Evolutionary conservation across 1,140 invertebrate species (phyloP).

Genomic region (Pristionchus pacificus): DNA sequence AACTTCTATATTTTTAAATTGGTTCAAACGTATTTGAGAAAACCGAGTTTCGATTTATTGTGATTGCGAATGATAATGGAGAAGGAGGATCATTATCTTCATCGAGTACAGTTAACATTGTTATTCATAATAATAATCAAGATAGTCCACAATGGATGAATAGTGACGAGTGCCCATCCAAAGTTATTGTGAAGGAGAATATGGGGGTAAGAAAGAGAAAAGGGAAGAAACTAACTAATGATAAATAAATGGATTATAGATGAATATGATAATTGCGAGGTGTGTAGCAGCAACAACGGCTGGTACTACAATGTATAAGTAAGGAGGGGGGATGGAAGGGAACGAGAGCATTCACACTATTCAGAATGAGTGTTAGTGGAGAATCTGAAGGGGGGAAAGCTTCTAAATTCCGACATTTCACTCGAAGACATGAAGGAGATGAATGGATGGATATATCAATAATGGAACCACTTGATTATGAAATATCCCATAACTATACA

Average conservation of each 20-base stretch:
- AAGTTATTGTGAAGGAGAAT: constrained; percentile 41
- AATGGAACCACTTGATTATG: constrained; percentile 52
- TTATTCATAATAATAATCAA: constrained; percentile 47
- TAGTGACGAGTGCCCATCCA: constrained; percentile 28
- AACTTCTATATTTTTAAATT: neutral
- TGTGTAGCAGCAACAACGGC: too few species aligned
- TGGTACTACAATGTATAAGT: too few species aligned
- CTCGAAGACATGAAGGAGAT: constrained; percentile 41
- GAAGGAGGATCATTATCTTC: constrained; percentile 36
- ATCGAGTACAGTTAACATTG: constrained; percentile 41
- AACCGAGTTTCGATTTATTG: constrained; percentile 42
- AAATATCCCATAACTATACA: constrained; percentile 49
- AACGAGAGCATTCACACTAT: too few species aligned
- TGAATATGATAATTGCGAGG: too few species aligned
- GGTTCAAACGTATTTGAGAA: constrained; percentile 21
- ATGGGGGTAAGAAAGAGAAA: constrained; percentile 26
- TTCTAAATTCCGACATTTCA: constrained; percentile 50
- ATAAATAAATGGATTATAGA: too few species aligned
- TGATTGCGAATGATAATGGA: constrained; percentile 53
- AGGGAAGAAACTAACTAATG: constrained; percentile 26
- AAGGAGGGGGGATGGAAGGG: too few species aligned
- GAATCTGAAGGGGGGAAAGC: constrained; percentile 44
- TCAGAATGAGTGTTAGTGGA: constrained; percentile 42
- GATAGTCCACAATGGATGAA: constrained; percentile 42
- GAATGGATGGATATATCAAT: constrained; percentile 51